Percentiles rank a stretch among this genome's conserved stretches.
Conservation (phyloP, 2,113 vertebrate genomes). For the Proterorhinus semilunaris region DNA sequence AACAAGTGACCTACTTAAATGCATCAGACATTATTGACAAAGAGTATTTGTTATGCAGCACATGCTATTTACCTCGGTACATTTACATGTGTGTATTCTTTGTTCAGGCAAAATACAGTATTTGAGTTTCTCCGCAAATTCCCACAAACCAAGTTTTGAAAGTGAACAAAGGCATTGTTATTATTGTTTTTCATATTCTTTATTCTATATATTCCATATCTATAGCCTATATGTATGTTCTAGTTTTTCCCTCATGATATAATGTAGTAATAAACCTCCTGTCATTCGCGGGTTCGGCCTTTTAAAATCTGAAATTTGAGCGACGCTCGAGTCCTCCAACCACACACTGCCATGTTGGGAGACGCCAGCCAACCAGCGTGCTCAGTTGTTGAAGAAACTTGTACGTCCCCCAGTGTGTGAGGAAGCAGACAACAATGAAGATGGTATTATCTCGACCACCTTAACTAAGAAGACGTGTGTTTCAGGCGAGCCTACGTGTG, state of each 20-base stretch:
- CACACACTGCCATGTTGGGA: slow-evolving; percentile 78
- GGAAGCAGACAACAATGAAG: slow-evolving; percentile 57
- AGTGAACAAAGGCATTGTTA: too few relatives aligned
- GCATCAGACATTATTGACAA: too few relatives aligned
- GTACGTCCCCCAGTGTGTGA: slow-evolving; percentile 10
- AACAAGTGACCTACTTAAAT: too few relatives aligned
- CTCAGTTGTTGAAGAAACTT: background rate
- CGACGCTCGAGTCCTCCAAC: slow-evolving; percentile 63
- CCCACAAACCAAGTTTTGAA: too few relatives aligned
- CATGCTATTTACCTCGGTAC: too few relatives aligned
- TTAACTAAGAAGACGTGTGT: background rate
- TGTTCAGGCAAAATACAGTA: too few relatives aligned
- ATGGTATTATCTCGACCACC: slow-evolving; percentile 22
- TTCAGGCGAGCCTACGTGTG: slow-evolving; percentile 5
- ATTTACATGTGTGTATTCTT: too few relatives aligned
- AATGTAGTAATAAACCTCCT: background rate
- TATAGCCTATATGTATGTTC: too few relatives aligned
- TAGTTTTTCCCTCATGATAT: background rate
- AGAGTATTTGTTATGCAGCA: too few relatives aligned
- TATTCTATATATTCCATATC: too few relatives aligned
- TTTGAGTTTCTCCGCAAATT: too few relatives aligned
- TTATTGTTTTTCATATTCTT: too few relatives aligned
- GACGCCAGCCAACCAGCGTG: slow-evolving; percentile 63
- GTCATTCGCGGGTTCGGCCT: slow-evolving; percentile 40
- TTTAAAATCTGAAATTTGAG: slow-evolving; percentile 35